These are phyloP conservation scores for Montifringilla adamsi DNA, from an alignment of 2,113 vertebrate genomes.

Conservation along the genomic window DNA sequence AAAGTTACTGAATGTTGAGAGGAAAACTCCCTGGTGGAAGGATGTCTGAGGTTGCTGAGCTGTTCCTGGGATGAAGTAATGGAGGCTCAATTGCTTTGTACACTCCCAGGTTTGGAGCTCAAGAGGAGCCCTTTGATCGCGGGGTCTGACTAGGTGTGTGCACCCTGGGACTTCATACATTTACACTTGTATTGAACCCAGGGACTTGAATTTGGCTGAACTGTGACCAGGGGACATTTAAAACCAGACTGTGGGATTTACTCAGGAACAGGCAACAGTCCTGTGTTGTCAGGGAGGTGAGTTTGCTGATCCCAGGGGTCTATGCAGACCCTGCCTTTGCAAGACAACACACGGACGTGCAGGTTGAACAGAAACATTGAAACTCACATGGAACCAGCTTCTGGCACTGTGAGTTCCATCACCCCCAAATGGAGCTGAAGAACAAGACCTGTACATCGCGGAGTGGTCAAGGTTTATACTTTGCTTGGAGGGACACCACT, in stretches of 20 bases:
- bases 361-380: background rate
- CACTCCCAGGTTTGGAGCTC: background rate
- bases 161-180: background rate
- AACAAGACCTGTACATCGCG: background rate
- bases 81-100: background rate
- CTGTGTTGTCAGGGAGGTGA: background rate
- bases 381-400: background rate
- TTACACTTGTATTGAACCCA: background rate
- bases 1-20: background rate
- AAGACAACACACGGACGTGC: background rate
- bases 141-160: rapidly evolving
- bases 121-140: background rate
- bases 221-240: background rate
- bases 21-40: background rate
- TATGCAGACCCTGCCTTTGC: background rate
- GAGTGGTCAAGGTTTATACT: background rate
- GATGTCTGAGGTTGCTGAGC: background rate
- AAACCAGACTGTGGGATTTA: background rate
- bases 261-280: background rate
- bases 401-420: background rate
- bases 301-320: background rate
- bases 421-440: background rate
- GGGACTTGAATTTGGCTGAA: background rate
- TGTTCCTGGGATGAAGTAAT: background rate
- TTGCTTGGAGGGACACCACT: background rate